Evolutionary conservation across 2,113 vertebrate species (phyloP), one percentile per base, ranked within the genome.

Genomic region (Lepidothrix coronata): DNA sequence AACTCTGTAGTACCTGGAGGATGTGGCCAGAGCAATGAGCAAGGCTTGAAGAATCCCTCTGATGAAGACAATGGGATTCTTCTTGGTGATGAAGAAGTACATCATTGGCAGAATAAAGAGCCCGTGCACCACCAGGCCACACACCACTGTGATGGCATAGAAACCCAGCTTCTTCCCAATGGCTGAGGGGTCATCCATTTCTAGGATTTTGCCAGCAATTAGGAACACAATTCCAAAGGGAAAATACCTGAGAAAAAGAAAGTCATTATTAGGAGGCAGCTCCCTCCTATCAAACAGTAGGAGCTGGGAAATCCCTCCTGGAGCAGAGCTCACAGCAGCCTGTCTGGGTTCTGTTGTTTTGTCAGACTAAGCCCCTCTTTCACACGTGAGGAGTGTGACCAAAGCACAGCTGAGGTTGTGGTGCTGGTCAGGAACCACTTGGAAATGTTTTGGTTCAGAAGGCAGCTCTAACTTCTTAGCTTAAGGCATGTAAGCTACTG

Each of bases 161-260:
- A 99, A 99, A 55, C 99, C 99, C 87, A 99, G 97, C 92, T 99
- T 99, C 98, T 99, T 99, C 51, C 99, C 98, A 78, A 99, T 99
- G 9, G 99, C 98, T 1, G 99, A 98, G 17, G 99, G 99, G 95
- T 99, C 99, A 9, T 99, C 99, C 99, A 99, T 99, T 97, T 99
- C 99, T 80, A 99, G 93, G 97, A 99, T 99, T 97, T 99, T 99
- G n/a, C 99, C 99, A 3, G 99, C 99, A 28, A 99, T 99, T 96
- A 99, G 98, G 96, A 99, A 99, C 63, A 99, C 99, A 31, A 99
- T 99, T 54, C 99, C 99, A 12, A 99, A 99, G 24, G 99, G 99
- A 88, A 99, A 99, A 95, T 99, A 99, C 99, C 99, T 99, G 90
- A 46, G 49, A 54, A 73, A 95, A 61, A 57, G 31, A 88, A 41